Percentiles rank a stretch among this genome's conserved stretches.
Conservation (phyloP, 2,888 invertebrate species). For the Helicoverpa assulta region DNA sequence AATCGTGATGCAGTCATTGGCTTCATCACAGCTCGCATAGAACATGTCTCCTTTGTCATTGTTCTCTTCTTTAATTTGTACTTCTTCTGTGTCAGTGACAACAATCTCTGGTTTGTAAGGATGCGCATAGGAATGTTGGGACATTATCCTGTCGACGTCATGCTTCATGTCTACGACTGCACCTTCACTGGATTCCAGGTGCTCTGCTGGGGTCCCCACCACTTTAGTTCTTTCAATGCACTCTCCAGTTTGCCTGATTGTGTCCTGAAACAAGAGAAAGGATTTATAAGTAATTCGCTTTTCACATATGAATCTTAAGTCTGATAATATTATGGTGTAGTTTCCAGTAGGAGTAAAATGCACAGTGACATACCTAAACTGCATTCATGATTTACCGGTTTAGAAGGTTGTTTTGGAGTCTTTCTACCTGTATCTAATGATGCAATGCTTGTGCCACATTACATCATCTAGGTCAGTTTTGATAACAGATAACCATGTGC, state of each 20-base stretch:
- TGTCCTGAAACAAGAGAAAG: slow-evolving; percentile 72
- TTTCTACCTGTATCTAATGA: slow-evolving; percentile 8
- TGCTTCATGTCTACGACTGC: slow-evolving; percentile 86
- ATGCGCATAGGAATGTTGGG: slow-evolving; percentile 89
- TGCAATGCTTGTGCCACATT: slow-evolving; percentile 39
- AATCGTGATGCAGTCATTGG: slow-evolving; percentile 93
- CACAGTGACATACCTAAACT: background rate
- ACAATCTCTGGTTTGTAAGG: slow-evolving; percentile 79
- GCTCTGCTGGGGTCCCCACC: slow-evolving; percentile 97
- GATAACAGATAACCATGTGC: slow-evolving; percentile 53
- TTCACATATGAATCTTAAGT: too few relatives aligned
- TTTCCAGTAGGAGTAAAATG: background rate
- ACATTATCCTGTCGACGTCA: slow-evolving; percentile 86
- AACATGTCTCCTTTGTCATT: slow-evolving; percentile 91
- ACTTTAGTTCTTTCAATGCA: slow-evolving; percentile 91
- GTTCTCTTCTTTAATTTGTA: slow-evolving; percentile 77
- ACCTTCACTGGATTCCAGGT: slow-evolving; percentile 95
- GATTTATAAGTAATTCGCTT: background rate
- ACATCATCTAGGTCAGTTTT: slow-evolving; percentile 36
- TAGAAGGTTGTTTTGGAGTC: background rate
- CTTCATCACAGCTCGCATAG: slow-evolving; percentile 93
- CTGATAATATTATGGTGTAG: background rate
- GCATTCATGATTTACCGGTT: slow-evolving; percentile 10
- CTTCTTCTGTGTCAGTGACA: slow-evolving; percentile 61
- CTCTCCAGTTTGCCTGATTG: slow-evolving; percentile 81